Evolutionary conservation across 2,113 vertebrate genomes (phyloP).

Genomic region (Rutilus rutilus): DNA sequence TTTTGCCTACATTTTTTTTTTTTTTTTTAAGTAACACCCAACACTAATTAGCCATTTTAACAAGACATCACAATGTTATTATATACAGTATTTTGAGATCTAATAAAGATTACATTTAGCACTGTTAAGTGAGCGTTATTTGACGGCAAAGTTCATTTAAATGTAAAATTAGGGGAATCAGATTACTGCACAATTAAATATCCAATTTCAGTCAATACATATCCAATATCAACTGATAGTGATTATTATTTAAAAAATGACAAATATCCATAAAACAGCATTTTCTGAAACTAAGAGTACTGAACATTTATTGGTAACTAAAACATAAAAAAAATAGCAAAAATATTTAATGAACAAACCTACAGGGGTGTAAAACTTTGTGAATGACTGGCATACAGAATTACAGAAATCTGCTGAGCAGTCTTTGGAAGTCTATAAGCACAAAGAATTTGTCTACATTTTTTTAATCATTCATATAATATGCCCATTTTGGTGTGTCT

Average conservation of each 20-base stretch:
- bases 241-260: not conserved
- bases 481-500: not conserved
- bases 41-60: not conserved
- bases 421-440: not conserved
- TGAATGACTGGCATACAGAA: not conserved
- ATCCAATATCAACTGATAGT: not conserved
- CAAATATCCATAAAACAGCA: not conserved
- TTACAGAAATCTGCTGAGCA: not conserved
- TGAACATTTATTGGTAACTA: not conserved
- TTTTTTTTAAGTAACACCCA: not conserved
- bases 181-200: not conserved
- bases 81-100: not conserved
- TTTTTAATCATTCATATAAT: not conserved
- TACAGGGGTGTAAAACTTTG: not conserved
- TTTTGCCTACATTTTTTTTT: not conserved
- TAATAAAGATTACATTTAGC: not conserved
- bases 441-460: not conserved
- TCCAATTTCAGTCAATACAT: not conserved
- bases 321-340: not conserved
- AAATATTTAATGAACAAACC: not conserved
- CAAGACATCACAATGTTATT: not conserved
- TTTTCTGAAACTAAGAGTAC: not conserved
- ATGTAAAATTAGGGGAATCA: not conserved
- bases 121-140: not conserved
- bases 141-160: not conserved